These are phyloP conservation scores for Psephotus haematonotus DNA, from an alignment of 2,113 vertebrate genomes.

Conservation along the genomic window DNA sequence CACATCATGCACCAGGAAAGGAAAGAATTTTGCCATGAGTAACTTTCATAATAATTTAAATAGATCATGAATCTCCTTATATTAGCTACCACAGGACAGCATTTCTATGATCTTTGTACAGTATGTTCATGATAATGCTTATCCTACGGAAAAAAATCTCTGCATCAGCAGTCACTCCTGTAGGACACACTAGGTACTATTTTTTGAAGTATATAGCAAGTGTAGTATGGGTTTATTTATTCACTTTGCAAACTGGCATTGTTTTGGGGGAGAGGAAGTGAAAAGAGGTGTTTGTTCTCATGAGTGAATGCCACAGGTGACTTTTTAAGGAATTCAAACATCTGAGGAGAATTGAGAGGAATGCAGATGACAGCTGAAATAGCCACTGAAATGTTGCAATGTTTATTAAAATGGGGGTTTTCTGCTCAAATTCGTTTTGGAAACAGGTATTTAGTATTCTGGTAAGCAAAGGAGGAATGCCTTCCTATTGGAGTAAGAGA, in stretches of 20 bases:
- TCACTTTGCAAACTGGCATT: neutral
- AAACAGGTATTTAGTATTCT: neutral
- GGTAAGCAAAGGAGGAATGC: neutral
- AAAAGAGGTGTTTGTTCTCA: neutral
- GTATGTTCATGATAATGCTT: neutral
- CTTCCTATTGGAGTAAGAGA: neutral
- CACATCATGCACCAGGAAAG: neutral
- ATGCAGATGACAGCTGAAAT: conserved; percentile 5
- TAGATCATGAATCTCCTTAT: neutral
- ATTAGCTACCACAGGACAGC: neutral
- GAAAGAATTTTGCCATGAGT: neutral
- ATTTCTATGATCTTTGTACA: neutral
- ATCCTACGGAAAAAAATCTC: neutral
- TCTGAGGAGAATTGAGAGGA: neutral
- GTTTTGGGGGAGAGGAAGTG: neutral
- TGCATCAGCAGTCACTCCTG: neutral
- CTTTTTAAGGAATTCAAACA: neutral
- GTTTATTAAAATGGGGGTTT: neutral
- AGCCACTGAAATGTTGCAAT: neutral
- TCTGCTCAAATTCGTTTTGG: neutral
- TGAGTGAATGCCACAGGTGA: conserved; percentile 19
- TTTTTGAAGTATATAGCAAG: neutral
- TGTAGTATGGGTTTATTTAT: neutral
- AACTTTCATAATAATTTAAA: neutral
- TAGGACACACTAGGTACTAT: neutral